Evolutionary conservation across 2,113 vertebrate species (phyloP).

Genomic region (Macrotus californicus): DNA sequence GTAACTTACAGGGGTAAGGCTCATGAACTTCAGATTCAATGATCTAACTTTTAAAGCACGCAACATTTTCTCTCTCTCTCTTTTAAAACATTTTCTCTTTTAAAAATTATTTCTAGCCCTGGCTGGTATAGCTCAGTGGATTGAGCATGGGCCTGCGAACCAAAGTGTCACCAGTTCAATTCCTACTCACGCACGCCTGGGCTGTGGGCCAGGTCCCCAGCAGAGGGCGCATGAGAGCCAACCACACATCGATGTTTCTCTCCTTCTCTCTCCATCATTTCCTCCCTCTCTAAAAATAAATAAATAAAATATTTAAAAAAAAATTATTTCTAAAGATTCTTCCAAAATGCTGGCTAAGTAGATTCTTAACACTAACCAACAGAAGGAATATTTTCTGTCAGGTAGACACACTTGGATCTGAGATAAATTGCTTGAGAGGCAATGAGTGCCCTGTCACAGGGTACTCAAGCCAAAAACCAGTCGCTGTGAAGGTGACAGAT

Average conservation of each 20-base stretch:
- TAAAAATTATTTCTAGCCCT: not conserved
- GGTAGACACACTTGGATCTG: not conserved
- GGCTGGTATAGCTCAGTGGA: too few relatives aligned
- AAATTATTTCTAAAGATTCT: not conserved
- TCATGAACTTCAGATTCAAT: not conserved
- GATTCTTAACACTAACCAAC: not conserved
- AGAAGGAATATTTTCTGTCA: not conserved
- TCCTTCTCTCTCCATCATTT: too few relatives aligned
- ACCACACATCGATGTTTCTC: too few relatives aligned
- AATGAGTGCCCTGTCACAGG: accelerated
- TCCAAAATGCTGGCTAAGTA: not conserved
- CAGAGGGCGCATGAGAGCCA: too few relatives aligned
- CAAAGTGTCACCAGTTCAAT: too few relatives aligned
- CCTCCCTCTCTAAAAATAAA: too few relatives aligned
- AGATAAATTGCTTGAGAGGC: not conserved
- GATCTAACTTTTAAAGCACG: not conserved
- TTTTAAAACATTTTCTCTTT: not conserved
- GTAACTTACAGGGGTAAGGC: not conserved
- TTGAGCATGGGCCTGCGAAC: too few relatives aligned
- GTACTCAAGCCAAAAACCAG: not conserved
- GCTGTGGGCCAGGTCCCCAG: too few relatives aligned
- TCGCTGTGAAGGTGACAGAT: not conserved
- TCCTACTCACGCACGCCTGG: too few relatives aligned
- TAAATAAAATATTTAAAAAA: too few relatives aligned
- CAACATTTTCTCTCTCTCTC: not conserved